Base-by-base conservation (phyloP, 2,888 invertebrate genomes). In the Pterostichus niger region DNA sequence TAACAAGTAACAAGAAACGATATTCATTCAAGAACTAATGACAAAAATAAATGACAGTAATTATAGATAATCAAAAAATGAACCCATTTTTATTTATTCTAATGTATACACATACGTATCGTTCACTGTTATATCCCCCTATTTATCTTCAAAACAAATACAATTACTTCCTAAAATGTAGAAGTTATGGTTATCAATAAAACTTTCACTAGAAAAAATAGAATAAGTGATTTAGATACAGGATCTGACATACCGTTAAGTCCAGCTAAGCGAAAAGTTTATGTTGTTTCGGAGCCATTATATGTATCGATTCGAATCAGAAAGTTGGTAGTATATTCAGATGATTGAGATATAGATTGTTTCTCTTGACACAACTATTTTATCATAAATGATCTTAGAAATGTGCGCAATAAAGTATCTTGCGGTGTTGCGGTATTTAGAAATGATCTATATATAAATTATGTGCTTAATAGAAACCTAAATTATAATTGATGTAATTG, bases 331-430 rank as follows among this genome's bases (percentile, higher is more conserved):
- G 61, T 11, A 71, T 44, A 44, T 71, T 11, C 7, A 46, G 17
- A 71, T 71, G 68, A 40, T 71, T 71, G 68, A 71, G 44, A 71
- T 35, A 64, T 13, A 64, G n/a, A 9, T 64, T 64, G 6, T 31
- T 35, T 64, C 33, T 33, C 35, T 64, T 64, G 64, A 64, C 35
- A 13, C 6, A 13, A 33, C 64, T 64, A 35, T 35, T 35, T 64
- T 13, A 64, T 64, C 35, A 64, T 13, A n/a, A 11, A 10, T 64
- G 33, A 64, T 64, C 13, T 35, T 9, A 31, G 13, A 64, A 11
- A 10, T 31, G 33, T 5, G 11, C 0, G 31, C 33, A 33, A 40
- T 40, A 40, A 40, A 40, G 0, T 40, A 40, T 40, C 9, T 40
- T 40, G 40, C 9, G 6, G 40, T 9, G 40, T 9, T 40, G 40